Evolutionary conservation across 2,113 vertebrate species (phyloP), one percentile per base, ranked within the genome.

Genomic region (Suricata suricatta): DNA sequence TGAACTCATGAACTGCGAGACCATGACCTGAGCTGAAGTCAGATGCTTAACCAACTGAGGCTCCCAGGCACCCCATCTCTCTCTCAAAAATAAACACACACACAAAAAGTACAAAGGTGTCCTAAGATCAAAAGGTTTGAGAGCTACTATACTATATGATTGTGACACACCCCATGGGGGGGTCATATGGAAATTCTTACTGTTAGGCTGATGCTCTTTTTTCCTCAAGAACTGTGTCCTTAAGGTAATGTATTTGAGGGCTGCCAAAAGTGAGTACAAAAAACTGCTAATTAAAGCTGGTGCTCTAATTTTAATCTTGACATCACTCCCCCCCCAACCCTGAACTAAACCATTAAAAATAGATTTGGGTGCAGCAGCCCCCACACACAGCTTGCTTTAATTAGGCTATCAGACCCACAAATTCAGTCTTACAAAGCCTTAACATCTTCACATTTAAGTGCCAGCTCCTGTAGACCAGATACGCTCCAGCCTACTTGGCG

Each of bases 291-390:
- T 88, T 93, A 95, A 76, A 97, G 86, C 31, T 92, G 47, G 52
- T 92, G 83, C 54, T 96, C 79, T 94, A 88, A 81, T 93, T 98
- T 92, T 89, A 96, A 96, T 91, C 96, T 80, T 95, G 57, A 97
- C 84, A 93, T 11, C 35, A 47, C 33, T 47, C 57, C 72, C 72
- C 41, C 13, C 47, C 63, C 38, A 82, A 54, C 23, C 47, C 27
- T 89, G 33, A 97, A 98, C 64, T 66, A 31, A 95, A 11, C 44
- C 87, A 97, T 96, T 96, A 96, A 97, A 98, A 97, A 97, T 12
- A 97, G 79, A 96, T 87, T 81, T 88, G 71, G 84, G 57, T 95
- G 94, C 4, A 66, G 76, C 81, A 69, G 16, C 41, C 79, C 64
- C 83, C 44, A n/a, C 41, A 80, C 52, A 63, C 7, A 38, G 29